Percentiles rank a stretch among this genome's conserved stretches.
These are phyloP conservation scores for Aphrophora alni DNA, from an alignment of 2,888 invertebrate genomes.

Conservation along the genomic window DNA sequence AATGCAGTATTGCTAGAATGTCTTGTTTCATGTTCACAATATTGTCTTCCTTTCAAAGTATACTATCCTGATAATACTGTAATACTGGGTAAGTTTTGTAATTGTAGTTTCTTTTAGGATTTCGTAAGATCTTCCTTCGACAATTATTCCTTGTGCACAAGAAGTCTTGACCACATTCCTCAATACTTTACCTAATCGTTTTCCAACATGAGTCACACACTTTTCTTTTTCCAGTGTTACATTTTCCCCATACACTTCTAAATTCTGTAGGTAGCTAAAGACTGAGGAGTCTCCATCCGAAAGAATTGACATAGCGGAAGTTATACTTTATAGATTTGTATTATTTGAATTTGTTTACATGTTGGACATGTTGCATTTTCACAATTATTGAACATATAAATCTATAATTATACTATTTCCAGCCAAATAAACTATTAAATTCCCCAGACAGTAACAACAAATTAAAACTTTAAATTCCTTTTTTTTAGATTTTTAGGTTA, in stretches of 20 bases:
- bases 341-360: too few relatives aligned
- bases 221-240: not conserved
- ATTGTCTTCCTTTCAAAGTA: not conserved
- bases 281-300: slow-evolving; percentile 7
- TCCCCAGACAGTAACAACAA: too few relatives aligned
- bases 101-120: slow-evolving; percentile 2
- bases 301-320: not conserved
- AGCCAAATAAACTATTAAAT: too few relatives aligned
- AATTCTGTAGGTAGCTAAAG: not conserved
- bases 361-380: too few relatives aligned
- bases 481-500: too few relatives aligned
- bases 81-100: not conserved
- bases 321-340: not conserved
- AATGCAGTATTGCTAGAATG: not conserved
- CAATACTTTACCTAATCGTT: not conserved
- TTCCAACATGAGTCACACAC: not conserved
- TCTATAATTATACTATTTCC: too few relatives aligned
- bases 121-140: not conserved
- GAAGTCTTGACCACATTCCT: not conserved
- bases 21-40: not conserved
- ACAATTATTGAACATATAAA: too few relatives aligned
- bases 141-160: not conserved
- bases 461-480: too few relatives aligned
- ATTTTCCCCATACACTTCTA: not conserved
- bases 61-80: not conserved